Evolutionary conservation across 2,113 vertebrate genomes (phyloP).

Genomic region (Rana temporaria): DNA sequence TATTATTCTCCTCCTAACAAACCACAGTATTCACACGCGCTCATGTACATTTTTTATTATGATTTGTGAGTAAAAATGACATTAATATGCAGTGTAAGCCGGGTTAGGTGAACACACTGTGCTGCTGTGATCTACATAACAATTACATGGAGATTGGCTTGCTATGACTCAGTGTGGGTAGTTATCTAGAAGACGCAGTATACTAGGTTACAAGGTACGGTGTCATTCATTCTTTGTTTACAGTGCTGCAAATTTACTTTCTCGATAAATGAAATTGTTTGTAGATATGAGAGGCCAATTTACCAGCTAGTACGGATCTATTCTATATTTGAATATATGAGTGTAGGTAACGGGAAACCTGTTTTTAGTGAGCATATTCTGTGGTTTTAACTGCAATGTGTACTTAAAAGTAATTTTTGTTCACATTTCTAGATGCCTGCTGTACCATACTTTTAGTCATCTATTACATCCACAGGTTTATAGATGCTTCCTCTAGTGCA

Average conservation of each 20-base stretch:
- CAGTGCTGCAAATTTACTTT: neutral
- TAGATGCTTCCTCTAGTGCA: no score
- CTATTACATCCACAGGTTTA: no score
- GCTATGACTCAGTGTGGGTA: conserved; percentile 23
- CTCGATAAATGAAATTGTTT: neutral
- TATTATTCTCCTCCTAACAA: neutral
- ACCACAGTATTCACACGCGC: neutral
- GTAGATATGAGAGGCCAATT: neutral
- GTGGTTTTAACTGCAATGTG: no score
- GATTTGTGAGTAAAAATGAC: conserved; percentile 32
- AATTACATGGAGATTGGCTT: conserved; percentile 44
- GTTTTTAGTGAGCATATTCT: no score
- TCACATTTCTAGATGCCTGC: no score
- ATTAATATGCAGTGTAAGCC: neutral
- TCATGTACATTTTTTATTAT: conserved; percentile 14
- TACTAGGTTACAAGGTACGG: conserved; percentile 26
- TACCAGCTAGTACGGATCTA: neutral
- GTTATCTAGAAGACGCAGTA: conserved; percentile 12
- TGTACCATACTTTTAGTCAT: no score
- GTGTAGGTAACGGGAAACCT: no score
- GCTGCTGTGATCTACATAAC: conserved; percentile 41
- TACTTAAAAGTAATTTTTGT: no score
- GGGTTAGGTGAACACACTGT: conserved; percentile 2
- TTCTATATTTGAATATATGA: neutral
- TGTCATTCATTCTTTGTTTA: conserved; percentile 20